Conservation (phyloP, 1,140 invertebrate genomes). For the Papilio glaucus region DNA sequence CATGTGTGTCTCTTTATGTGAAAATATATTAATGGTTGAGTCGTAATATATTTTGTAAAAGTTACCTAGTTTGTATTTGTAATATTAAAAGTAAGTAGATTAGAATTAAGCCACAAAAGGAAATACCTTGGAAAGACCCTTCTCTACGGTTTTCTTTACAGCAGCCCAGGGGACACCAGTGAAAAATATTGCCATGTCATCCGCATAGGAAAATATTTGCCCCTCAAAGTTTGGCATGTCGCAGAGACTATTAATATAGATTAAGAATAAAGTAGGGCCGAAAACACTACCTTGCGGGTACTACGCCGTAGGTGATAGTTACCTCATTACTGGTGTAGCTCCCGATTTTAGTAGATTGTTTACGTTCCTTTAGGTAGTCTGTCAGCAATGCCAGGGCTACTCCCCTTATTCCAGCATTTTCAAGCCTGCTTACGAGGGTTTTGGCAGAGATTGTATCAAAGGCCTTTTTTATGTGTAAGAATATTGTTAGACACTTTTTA, state of each 20-base stretch:
- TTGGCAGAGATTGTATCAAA: constrained; percentile 20
- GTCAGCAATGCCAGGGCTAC: too few species aligned
- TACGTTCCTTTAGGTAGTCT: too few species aligned
- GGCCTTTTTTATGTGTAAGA: constrained; percentile 33
- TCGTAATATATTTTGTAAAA: constrained; percentile 28
- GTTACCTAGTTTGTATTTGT: constrained; percentile 38
- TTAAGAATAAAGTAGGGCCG: too few species aligned
- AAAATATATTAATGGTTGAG: constrained; percentile 16
- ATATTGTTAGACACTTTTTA: constrained; percentile 19
- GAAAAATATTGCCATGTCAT: constrained; percentile 20
- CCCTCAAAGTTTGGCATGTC: too few species aligned
- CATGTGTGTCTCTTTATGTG: constrained; percentile 18
- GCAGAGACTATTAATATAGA: too few species aligned
- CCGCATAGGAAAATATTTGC: too few species aligned
- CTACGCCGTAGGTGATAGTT: constrained; percentile 2
- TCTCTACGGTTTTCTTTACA: constrained; percentile 10
- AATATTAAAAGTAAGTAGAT: constrained; percentile 35
- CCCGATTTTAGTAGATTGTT: too few species aligned
- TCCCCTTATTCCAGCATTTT: constrained; percentile 30
- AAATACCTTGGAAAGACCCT: constrained; percentile 20
- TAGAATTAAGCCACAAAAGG: background rate
- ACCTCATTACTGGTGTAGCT: too few species aligned
- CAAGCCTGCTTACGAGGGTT: background rate
- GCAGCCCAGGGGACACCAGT: constrained; percentile 29
- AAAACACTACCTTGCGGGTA: too few species aligned